Evolutionary conservation across 2,888 invertebrate genomes (phyloP), one percentile per base, ranked within the genome.

Genomic region (Macropis europaea): DNA sequence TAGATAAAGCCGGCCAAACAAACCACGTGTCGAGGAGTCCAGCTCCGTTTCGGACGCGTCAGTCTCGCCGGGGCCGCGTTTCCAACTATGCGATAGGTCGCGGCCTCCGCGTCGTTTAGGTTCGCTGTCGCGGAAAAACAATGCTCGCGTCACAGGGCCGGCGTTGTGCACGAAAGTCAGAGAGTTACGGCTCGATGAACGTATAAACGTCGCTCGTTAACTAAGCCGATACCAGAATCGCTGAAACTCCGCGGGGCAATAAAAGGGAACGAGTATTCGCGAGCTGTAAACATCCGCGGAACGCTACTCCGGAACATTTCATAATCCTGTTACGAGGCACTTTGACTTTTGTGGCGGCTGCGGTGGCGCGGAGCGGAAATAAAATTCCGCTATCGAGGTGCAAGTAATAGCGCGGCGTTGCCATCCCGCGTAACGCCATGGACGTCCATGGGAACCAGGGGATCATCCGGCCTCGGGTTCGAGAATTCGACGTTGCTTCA

Each of bases 251-350:
- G 52, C 36, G 4, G 30, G 68, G 76, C 63, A 76, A 66, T 81
- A 81, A 81, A 81, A 81, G 69, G 71, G 45, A 76, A 79, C 81
- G 81, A 74, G 79, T 76, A 78, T 81, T 78, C 72, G 76, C 78
- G 73, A 42, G 76, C 74, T 76, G 81, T 81, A 81, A 81, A 81
- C 76, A 81, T 81, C 74, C 63, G 59, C 32, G 81, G 75, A 69
- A 78, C 81, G 71, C 69, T 81, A 78, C 73, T 71, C 76, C 81
- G 81, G 74, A 81, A 81, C 81, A 81, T 81, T 81, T 81, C 81
- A 81, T 81, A 81, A 81, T 81, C 73, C 78, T 81, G 81, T 81
- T 81, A 81, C 76, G 81, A 81, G 81, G 72, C 74, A 81, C 76
- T 79, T 76, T 68, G 76, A 81, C 76, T 81, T 81, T 81, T 74